phyloP scores from a whole-genome alignment of 2,113 vertebrate species.

The Myodes glareolus region DNA sequence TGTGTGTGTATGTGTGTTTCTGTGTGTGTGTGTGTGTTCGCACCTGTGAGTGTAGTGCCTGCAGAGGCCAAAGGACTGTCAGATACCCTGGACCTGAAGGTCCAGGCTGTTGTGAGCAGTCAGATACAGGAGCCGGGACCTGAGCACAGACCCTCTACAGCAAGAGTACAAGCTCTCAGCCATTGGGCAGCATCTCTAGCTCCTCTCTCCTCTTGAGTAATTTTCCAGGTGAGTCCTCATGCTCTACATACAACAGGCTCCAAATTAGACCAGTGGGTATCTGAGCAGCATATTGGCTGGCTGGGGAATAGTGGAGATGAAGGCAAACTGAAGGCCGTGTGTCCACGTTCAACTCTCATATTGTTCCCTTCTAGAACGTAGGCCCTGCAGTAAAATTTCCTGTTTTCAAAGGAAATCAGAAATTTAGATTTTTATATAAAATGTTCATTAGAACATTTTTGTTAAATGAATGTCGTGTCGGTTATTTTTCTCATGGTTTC shows the following conservation, averaged over 20 bases:
- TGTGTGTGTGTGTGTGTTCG: too few relatives aligned
- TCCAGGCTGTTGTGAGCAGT: not conserved
- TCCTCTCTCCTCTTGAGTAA: not conserved
- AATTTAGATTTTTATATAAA: not conserved
- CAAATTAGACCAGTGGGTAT: not conserved
- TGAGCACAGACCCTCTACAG: not conserved
- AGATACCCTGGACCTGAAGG: not conserved
- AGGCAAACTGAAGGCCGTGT: not conserved
- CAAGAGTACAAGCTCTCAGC: not conserved
- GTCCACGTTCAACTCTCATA: not conserved
- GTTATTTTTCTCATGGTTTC: not conserved
- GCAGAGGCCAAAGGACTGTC: not conserved
- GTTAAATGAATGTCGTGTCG: not conserved
- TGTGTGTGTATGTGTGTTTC: rapidly evolving
- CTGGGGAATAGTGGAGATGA: not conserved
- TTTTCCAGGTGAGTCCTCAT: not conserved
- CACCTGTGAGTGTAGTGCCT: not conserved
- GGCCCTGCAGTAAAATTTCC: not conserved
- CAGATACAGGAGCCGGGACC: not conserved
- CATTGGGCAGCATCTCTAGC: not conserved
- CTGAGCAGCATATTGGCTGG: not conserved
- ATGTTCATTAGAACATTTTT: not conserved
- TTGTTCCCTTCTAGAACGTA: not conserved
- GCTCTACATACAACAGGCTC: not conserved
- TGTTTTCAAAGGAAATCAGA: conserved; percentile 39